A percentile compares a stretch with the other conserved stretches of the same genome.
Conservation (phyloP, 1,140 invertebrate genomes). For the Trichonephila clavata region DNA sequence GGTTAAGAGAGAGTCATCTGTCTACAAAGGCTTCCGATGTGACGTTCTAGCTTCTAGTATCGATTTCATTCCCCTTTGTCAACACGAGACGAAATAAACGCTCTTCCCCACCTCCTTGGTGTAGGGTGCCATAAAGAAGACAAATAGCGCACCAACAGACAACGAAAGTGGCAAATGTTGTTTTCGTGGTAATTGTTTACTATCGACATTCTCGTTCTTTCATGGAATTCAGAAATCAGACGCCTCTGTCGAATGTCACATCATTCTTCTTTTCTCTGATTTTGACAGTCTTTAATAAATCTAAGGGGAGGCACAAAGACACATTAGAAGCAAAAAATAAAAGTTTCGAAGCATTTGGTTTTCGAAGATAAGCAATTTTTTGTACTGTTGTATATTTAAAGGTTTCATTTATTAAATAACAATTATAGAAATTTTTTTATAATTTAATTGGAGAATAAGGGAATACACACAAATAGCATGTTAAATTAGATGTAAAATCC, state of each 20-base stretch:
- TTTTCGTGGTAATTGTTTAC: neutral
- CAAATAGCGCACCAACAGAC: neutral
- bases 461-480: too few species aligned
- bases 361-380: too few species aligned
- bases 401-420: too few species aligned
- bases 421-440: too few species aligned
- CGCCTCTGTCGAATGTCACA: neutral
- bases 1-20: neutral
- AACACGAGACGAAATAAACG: slow-evolving; percentile 13
- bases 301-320: neutral
- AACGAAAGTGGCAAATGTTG: neutral
- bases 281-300: neutral
- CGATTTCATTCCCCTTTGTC: slow-evolving; percentile 20
- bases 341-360: too few species aligned
- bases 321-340: neutral
- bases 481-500: too few species aligned
- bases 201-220: neutral
- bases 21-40: neutral
- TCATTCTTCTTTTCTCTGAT: neutral
- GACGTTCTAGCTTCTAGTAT: neutral
- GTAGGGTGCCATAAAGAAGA: slow-evolving; percentile 7
- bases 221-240: neutral
- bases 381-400: too few species aligned
- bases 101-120: neutral
- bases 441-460: too few species aligned